These are phyloP conservation scores for Boleophthalmus pectinirostris DNA, from an alignment of 2,113 vertebrate species.

Conservation along the genomic window DNA sequence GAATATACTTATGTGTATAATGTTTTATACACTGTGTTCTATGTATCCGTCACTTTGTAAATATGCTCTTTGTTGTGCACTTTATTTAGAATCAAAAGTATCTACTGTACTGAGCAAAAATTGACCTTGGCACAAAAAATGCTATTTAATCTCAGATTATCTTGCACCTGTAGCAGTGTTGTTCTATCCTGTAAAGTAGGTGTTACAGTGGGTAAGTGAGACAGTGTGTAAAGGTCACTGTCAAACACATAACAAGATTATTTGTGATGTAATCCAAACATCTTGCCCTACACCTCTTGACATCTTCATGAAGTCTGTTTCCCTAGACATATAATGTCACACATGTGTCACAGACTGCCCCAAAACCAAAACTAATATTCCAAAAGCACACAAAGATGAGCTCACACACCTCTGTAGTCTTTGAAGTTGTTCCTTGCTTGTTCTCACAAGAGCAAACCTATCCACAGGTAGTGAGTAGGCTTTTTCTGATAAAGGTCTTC, in stretches of 20 bases:
- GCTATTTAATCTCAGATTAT: background rate
- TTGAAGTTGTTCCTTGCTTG: constrained; percentile 28
- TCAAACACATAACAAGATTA: constrained; percentile 9
- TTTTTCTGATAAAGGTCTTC: constrained; percentile 30
- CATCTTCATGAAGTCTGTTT: background rate
- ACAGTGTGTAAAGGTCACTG: constrained; percentile 3
- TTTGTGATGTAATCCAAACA: background rate
- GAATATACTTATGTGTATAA: no score
- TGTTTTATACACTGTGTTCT: no score
- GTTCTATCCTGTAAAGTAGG: background rate
- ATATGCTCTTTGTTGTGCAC: background rate
- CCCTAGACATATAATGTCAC: background rate
- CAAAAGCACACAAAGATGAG: background rate
- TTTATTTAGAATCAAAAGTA: background rate
- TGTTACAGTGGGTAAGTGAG: constrained; percentile 1
- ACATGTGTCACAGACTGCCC: background rate
- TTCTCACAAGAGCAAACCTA: constrained; percentile 21
- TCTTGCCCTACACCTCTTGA: background rate
- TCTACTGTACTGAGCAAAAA: background rate
- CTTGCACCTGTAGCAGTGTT: background rate
- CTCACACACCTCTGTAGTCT: constrained; percentile 14
- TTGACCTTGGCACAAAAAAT: background rate
- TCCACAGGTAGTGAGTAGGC: constrained; percentile 28
- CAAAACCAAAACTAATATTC: background rate
- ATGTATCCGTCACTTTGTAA: no score